phyloP scores from a whole-genome alignment of 2,888 invertebrate genomes.

The Oscheius onirici region DNA sequence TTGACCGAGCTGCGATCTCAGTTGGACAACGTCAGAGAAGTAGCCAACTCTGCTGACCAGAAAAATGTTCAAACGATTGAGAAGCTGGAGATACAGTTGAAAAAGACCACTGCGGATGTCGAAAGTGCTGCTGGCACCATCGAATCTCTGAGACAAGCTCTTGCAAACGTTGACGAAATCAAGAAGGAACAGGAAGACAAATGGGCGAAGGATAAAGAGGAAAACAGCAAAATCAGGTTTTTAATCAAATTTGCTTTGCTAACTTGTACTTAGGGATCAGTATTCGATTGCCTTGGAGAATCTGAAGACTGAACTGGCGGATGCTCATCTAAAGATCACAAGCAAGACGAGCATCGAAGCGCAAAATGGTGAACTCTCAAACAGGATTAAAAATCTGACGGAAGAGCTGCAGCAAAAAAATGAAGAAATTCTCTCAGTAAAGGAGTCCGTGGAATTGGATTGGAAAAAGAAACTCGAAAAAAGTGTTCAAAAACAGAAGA shows the following conservation, averaged over 20 bases:
- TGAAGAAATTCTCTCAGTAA: slow-evolving; percentile 29
- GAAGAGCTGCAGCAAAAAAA: slow-evolving; percentile 19
- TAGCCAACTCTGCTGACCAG: not conserved
- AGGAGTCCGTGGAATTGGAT: slow-evolving; percentile 37
- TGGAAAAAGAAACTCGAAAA: slow-evolving; percentile 43
- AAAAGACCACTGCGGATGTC: not conserved
- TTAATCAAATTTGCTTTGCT: not conserved
- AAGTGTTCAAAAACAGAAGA: slow-evolving; percentile 41
- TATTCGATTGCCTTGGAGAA: slow-evolving; percentile 40
- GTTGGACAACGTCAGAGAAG: slow-evolving; percentile 23
- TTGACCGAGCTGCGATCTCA: slow-evolving; percentile 41
- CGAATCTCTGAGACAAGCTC: slow-evolving; percentile 5
- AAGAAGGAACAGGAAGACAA: slow-evolving; percentile 3
- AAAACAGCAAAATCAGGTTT: slow-evolving; percentile 21
- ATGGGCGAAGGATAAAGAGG: not conserved
- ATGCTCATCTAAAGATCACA: slow-evolving; percentile 13
- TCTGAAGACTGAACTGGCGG: slow-evolving; percentile 23
- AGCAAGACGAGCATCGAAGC: not conserved
- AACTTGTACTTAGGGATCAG: slow-evolving; percentile 35
- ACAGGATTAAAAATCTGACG: slow-evolving; percentile 9
- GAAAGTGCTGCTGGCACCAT: slow-evolving; percentile 5
- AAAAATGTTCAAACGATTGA: not conserved
- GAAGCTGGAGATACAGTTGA: not conserved
- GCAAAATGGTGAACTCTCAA: not conserved
- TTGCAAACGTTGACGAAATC: not conserved